A percentile compares a stretch with the other conserved stretches of the same genome.
Evolutionary conservation across 2,113 vertebrate genomes (phyloP).

Genomic region (Sinocyclocheilus anshuiensis): DNA sequence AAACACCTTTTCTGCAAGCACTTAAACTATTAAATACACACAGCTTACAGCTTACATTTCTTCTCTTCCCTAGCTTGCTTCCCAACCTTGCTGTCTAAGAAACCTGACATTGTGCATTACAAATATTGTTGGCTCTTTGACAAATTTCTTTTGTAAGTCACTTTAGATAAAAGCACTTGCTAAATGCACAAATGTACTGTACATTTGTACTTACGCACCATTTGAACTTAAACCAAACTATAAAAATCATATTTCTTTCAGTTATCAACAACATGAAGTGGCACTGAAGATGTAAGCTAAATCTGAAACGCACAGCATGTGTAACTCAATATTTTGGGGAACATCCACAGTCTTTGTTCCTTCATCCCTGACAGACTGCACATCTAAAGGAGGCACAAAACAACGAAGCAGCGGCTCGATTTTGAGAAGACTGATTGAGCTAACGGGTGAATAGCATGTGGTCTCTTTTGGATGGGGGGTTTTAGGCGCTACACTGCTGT

Average conservation of each 20-base stretch:
- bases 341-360: not conserved
- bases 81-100: not conserved
- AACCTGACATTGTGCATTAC: not conserved
- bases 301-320: not conserved
- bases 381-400: constrained; percentile 34
- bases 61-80: not conserved
- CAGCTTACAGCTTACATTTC: not conserved
- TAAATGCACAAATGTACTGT: not conserved
- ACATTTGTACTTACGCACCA: not conserved
- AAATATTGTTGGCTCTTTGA: not conserved
- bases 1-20: not conserved
- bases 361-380: constrained; percentile 41
- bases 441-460: constrained; percentile 28
- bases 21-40: too few species aligned
- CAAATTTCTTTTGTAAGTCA: not conserved
- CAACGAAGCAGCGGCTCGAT: constrained; percentile 31
- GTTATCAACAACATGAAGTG: not conserved
- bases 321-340: not conserved
- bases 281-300: not conserved
- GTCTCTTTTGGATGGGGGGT: constrained; percentile 49
- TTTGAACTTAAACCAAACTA: not conserved
- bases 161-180: too few species aligned
- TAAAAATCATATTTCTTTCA: not conserved
- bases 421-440: constrained; percentile 54
- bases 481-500: constrained; percentile 51